Evolutionary conservation across 2,888 invertebrate species (phyloP).

Genomic region (Eupithecia subfuscata): DNA sequence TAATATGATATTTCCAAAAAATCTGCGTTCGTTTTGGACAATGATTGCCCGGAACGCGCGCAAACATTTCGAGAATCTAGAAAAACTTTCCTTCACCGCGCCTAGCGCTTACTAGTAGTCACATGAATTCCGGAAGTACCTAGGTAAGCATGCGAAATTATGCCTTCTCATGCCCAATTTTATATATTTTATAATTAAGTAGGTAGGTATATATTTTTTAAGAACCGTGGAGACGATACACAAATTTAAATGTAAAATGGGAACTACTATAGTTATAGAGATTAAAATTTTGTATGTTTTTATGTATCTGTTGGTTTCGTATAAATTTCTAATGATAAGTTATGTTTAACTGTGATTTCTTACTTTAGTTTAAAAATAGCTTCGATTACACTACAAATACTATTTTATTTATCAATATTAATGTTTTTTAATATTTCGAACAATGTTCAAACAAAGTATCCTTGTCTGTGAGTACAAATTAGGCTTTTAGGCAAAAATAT

Average conservation of each 20-base stretch:
- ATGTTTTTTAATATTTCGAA: background rate
- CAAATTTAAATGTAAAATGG: background rate
- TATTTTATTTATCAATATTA: conserved; percentile 23
- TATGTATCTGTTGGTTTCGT: background rate
- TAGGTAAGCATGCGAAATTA: background rate
- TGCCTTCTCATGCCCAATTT: background rate
- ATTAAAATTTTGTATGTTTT: background rate
- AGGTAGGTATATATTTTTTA: background rate
- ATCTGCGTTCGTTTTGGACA: background rate
- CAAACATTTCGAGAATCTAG: background rate
- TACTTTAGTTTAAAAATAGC: conserved; percentile 29
- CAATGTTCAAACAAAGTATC: background rate
- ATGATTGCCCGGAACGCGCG: background rate
- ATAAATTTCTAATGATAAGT: conserved; percentile 33
- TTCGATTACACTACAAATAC: conserved; percentile 22
- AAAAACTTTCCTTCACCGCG: background rate
- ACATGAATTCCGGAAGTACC: background rate
- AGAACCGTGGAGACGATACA: background rate
- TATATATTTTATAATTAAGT: background rate
- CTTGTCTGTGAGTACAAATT: background rate
- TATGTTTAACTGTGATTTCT: conserved; percentile 39
- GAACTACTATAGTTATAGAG: background rate
- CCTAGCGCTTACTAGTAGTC: background rate
- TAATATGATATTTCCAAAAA: too few species aligned
- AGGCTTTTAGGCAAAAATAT: background rate